A percentile compares a stretch with the other conserved stretches of the same genome.
These are phyloP conservation scores for Bos indicus DNA, from an alignment of 2,113 vertebrate genomes.

Conservation along the genomic window DNA sequence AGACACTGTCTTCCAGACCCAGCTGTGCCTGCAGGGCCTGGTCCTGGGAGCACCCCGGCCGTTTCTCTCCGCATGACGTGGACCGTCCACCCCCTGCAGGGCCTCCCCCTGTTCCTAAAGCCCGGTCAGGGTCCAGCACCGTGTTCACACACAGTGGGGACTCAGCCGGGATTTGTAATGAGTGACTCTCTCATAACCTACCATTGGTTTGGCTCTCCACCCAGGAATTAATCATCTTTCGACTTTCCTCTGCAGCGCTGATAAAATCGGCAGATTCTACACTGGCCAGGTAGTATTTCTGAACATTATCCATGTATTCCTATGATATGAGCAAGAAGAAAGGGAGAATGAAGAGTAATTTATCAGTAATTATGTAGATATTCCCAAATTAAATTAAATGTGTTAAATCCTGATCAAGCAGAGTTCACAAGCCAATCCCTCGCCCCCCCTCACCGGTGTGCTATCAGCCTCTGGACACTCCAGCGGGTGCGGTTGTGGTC, in stretches of 20 bases:
- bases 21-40: not conserved
- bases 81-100: not conserved
- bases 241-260: constrained; percentile 78
- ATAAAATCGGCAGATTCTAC: constrained; percentile 84
- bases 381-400: not conserved
- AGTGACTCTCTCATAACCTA: constrained; percentile 38
- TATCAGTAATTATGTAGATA: not conserved
- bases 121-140: rapidly evolving
- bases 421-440: rapidly evolving
- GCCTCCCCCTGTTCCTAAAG: rapidly evolving
- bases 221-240: constrained; percentile 87
- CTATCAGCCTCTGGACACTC: not conserved
- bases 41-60: rapidly evolving
- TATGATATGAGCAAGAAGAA: constrained; percentile 55
- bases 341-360: not conserved
- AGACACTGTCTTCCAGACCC: not conserved
- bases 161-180: not conserved
- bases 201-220: constrained; percentile 87
- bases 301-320: constrained; percentile 43
- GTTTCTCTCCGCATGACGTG: not conserved
- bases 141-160: not conserved
- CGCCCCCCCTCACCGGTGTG: rapidly evolving
- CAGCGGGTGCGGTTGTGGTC: not conserved
- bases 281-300: constrained; percentile 83
- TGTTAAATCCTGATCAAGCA: not conserved